Evolutionary conservation across 2,113 vertebrate species (phyloP).

Genomic region (Coptodon rendalli): DNA sequence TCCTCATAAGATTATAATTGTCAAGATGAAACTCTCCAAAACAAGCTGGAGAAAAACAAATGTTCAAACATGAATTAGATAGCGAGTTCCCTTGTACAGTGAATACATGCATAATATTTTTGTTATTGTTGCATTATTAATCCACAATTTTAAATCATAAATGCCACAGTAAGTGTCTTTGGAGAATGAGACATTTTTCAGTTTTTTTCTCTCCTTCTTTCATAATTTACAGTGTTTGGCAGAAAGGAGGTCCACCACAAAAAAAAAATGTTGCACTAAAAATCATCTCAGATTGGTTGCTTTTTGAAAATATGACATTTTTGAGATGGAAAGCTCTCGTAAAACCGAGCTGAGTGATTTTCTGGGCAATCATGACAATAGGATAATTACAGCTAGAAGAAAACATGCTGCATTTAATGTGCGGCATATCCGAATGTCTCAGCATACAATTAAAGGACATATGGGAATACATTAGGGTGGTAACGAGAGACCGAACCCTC

Average conservation of each 20-base stretch:
- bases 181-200: not conserved
- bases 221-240: conserved; percentile 20
- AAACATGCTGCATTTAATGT: not conserved
- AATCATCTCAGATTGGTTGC: not conserved
- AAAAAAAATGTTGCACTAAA: not conserved
- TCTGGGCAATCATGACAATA: not conserved
- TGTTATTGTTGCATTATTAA: conserved; percentile 49
- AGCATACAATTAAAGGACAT: conserved; percentile 13
- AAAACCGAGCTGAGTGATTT: not conserved
- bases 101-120: conserved; percentile 39
- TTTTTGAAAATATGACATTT: not conserved
- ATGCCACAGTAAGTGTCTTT: conserved; percentile 7
- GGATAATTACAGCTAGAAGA: conserved; percentile 4
- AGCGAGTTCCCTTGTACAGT: conserved; percentile 7
- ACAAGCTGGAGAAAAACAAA: conserved; percentile 44
- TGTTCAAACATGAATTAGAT: conserved; percentile 35
- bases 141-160: conserved; percentile 26
- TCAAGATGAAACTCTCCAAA: conserved; percentile 51
- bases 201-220: not conserved
- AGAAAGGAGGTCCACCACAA: not conserved
- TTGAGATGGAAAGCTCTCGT: not conserved
- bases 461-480: conserved; percentile 26
- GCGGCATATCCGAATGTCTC: not conserved
- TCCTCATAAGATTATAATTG: conserved; percentile 53
- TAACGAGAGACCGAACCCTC: conserved; percentile 73